A percentile compares a stretch with the other conserved stretches of the same genome.
Evolutionary conservation across 2,113 vertebrate genomes (phyloP).

Genomic region (Anser brachyrhynchus): DNA sequence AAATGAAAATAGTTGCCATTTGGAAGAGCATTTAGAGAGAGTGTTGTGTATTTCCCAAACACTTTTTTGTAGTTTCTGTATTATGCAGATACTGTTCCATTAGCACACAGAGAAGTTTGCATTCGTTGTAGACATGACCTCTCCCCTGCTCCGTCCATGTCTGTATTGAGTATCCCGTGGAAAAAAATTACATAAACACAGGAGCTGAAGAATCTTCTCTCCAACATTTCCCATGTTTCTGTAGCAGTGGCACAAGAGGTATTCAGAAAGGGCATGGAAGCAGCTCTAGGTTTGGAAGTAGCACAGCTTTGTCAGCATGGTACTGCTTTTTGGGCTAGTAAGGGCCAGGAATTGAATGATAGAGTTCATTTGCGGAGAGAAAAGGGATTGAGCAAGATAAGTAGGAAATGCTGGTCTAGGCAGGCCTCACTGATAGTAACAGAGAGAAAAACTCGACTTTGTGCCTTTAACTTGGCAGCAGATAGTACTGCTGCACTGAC

Average conservation of each 20-base stretch:
- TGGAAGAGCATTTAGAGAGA: neutral
- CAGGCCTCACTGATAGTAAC: neutral
- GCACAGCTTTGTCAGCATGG: neutral
- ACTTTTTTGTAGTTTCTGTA: neutral
- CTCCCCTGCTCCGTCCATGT: neutral
- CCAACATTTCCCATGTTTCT: rapidly evolving
- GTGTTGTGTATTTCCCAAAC: neutral
- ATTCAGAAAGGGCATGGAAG: neutral
- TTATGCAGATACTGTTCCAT: neutral
- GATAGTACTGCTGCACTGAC: neutral
- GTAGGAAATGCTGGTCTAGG: neutral
- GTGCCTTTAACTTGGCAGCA: neutral
- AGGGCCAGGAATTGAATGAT: neutral
- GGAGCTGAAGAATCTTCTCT: neutral
- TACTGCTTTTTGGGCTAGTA: neutral
- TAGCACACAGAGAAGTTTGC: neutral
- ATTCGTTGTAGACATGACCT: neutral
- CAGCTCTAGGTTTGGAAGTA: neutral
- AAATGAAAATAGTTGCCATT: neutral
- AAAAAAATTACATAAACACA: rapidly evolving
- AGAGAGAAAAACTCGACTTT: neutral
- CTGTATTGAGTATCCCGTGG: neutral
- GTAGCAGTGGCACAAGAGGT: neutral
- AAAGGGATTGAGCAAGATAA: neutral
- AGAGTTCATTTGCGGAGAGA: neutral